A percentile compares a stretch with the other conserved stretches of the same genome.
Evolutionary conservation across 2,888 invertebrate species (phyloP).

Genomic region (Blastobasis lacticolella): DNA sequence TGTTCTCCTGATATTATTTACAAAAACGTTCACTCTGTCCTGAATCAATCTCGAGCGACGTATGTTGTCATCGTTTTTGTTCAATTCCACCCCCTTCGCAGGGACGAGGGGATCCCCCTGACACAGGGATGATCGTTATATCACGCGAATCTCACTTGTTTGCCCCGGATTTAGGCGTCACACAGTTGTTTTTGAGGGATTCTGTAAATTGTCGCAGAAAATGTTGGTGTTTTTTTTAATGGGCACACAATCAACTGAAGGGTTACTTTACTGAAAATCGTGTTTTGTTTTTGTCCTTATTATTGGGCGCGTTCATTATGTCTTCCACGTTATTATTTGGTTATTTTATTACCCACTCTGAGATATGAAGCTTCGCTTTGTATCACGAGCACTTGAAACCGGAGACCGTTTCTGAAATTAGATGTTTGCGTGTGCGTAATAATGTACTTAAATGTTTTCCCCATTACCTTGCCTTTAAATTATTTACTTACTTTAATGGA

Average conservation of each 20-base stretch:
- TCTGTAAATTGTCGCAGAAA: conserved; percentile 21
- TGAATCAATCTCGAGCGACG: conserved; percentile 27
- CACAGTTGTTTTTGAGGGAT: conserved; percentile 3
- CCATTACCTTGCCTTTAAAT: too few relatives aligned
- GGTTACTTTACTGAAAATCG: conserved; percentile 6
- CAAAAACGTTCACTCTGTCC: conserved; percentile 17
- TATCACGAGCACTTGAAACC: background rate
- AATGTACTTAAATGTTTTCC: too few relatives aligned
- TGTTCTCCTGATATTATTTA: background rate
- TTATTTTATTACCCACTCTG: too few relatives aligned
- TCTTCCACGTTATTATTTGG: background rate
- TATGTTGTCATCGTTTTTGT: conserved; percentile 26
- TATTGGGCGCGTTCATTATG: conserved; percentile 12
- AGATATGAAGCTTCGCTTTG: background rate
- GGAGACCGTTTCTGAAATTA: too few relatives aligned
- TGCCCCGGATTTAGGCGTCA: conserved; percentile 25
- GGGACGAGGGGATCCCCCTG: conserved; percentile 2
- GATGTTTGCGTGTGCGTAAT: too few relatives aligned
- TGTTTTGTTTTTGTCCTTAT: conserved; percentile 11
- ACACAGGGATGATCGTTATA: conserved; percentile 19
- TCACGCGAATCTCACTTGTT: conserved; percentile 26
- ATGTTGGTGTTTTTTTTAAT: conserved; percentile 13
- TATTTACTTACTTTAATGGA: too few relatives aligned
- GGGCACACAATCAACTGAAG: too few relatives aligned
- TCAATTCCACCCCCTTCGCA: conserved; percentile 18